Percentiles rank a stretch among this genome's conserved stretches.
phyloP scores from a whole-genome alignment of 2,888 invertebrate genomes.

The Micoletzkya japonica region DNA sequence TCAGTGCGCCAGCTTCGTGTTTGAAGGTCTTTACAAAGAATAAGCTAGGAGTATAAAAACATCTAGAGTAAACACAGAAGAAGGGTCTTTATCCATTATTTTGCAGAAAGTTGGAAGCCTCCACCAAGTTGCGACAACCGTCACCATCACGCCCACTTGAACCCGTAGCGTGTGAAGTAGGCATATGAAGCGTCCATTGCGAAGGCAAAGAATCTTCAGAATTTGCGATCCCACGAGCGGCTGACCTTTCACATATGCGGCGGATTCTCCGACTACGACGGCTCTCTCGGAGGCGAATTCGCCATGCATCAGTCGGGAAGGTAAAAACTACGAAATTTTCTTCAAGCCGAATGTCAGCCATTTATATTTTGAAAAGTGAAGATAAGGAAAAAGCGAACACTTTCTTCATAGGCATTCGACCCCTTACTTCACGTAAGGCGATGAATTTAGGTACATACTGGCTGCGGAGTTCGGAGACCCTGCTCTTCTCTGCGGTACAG shows the following conservation, averaged over 20 bases:
- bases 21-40: too few relatives aligned
- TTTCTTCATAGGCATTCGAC: too few relatives aligned
- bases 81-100: too few relatives aligned
- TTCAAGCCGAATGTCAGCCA: neutral
- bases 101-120: too few relatives aligned
- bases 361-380: too few relatives aligned
- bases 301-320: constrained; percentile 18
- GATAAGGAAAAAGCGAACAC: too few relatives aligned
- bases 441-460: neutral
- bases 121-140: too few relatives aligned
- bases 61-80: too few relatives aligned
- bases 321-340: neutral
- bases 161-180: neutral
- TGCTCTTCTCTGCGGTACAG: neutral
- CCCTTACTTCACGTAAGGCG: too few relatives aligned
- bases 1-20: too few relatives aligned
- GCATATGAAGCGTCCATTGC: neutral
- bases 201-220: neutral
- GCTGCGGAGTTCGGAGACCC: neutral
- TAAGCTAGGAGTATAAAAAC: too few relatives aligned
- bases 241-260: constrained; percentile 6
- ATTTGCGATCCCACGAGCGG: neutral
- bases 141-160: too few relatives aligned
- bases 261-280: constrained; percentile 14
- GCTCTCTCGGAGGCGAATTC: constrained; percentile 14